These are phyloP conservation scores for Ormyrus rosae DNA, from an alignment of 2,888 invertebrate species.

Conservation along the genomic window DNA sequence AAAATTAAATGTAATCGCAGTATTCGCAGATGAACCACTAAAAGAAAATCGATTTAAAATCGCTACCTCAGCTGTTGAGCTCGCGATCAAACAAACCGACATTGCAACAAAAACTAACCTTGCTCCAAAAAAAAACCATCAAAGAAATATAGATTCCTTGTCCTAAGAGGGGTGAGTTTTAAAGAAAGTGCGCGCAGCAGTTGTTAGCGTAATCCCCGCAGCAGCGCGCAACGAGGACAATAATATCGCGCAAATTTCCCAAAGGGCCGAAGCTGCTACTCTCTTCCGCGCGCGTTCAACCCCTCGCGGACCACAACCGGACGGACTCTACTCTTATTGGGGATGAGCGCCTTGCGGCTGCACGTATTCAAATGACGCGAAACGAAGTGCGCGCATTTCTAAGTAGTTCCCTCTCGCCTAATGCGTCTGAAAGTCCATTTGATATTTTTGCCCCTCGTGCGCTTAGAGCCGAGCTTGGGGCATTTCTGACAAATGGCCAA, in stretches of 20 bases:
- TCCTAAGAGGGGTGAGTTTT: too few relatives aligned
- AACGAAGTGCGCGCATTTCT: slow-evolving; percentile 16
- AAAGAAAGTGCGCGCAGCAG: too few relatives aligned
- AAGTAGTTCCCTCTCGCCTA: background rate
- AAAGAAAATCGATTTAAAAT: too few relatives aligned
- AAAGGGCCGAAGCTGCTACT: slow-evolving; percentile 1
- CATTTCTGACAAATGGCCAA: background rate
- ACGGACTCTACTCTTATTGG: slow-evolving; percentile 19
- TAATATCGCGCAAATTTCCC: slow-evolving; percentile 37
- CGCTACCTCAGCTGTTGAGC: too few relatives aligned
- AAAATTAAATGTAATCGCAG: too few relatives aligned
- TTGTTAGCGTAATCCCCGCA: background rate
- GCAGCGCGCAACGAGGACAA: slow-evolving; percentile 7
- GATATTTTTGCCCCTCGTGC: slow-evolving; percentile 11
- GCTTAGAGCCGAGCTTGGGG: background rate
- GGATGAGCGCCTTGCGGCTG: background rate
- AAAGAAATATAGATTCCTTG: too few relatives aligned
- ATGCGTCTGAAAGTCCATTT: slow-evolving; percentile 8
- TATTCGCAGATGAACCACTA: too few relatives aligned
- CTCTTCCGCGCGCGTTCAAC: too few relatives aligned
- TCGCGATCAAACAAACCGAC: too few relatives aligned
- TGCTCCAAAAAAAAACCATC: too few relatives aligned
- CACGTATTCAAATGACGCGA: slow-evolving; percentile 32
- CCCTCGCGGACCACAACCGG: background rate
- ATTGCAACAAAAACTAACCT: too few relatives aligned